Evolutionary conservation across 2,113 vertebrate genomes (phyloP).

Genomic region (Thymallus thymallus): DNA sequence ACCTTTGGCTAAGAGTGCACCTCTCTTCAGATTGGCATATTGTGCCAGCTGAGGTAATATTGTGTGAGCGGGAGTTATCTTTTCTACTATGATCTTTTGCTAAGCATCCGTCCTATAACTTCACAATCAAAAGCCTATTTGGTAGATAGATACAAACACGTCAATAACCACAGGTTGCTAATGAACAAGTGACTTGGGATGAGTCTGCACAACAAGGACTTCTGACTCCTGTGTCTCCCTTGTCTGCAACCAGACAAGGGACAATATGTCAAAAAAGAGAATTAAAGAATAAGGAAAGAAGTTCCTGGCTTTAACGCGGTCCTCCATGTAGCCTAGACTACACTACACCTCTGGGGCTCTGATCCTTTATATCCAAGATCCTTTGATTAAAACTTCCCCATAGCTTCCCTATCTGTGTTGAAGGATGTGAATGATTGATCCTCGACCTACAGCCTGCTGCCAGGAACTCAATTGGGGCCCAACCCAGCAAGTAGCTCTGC

Average conservation of each 20-base stretch:
- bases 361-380: conserved; percentile 35
- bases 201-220: background rate
- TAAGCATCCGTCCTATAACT: too few relatives aligned
- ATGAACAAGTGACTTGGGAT: background rate
- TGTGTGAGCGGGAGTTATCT: background rate
- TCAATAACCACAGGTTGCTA: too few relatives aligned
- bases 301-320: background rate
- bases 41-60: background rate
- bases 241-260: background rate
- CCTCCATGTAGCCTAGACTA: conserved; percentile 19
- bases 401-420: conserved; percentile 31
- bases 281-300: background rate
- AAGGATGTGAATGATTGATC: conserved; percentile 47
- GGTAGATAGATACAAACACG: too few relatives aligned
- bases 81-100: background rate
- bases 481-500: conserved; percentile 8
- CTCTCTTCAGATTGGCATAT: background rate
- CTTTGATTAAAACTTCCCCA: conserved; percentile 37
- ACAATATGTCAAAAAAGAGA: background rate
- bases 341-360: conserved; percentile 7
- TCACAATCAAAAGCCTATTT: too few relatives aligned
- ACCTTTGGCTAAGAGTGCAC: conserved; percentile 3
- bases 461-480: conserved; percentile 23
- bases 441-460: conserved; percentile 22
- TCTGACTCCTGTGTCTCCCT: background rate